Evolutionary conservation across 2,113 vertebrate species (phyloP), one percentile per base, ranked within the genome.

Genomic region (Amphilophus citrinellus): DNA sequence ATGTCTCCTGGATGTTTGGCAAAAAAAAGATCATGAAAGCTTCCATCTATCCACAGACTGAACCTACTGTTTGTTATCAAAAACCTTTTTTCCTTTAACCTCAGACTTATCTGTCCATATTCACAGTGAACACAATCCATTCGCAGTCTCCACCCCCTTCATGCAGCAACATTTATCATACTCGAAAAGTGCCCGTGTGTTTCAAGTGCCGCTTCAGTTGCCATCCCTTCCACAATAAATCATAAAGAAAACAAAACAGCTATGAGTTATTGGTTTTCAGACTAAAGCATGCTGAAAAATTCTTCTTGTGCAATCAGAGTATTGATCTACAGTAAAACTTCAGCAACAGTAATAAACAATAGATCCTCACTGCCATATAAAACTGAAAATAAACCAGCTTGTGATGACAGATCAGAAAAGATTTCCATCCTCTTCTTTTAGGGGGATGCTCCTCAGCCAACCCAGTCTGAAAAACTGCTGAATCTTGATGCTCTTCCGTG

Each of bases 371-470:
- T 22, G 80, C 73, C 80, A 5, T 60, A 61, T 62, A 24, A 60
- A 73, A 60, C 10, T 59, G 27, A 82, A 62, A 17, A 27, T 73
- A 44, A 61, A 57, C 1, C 53, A 77, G 76, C 58, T 61, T 81
- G 71, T 35, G 62, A 61, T 80, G 61, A 87, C 71, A 59, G 24
- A 65, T 66, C 66, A 86, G 68, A 83, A 60, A 58, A 62, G 76
- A 32, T 44, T 63, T 84, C 30, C 47, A 57, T 71, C 6, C 57
- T 20, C 47, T n/a, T 27, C 9, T 5, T 75, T 60, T 75, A n/a
- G 65, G 58, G 56, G 35, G 32, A 0, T 20, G 22, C 60, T 58
- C 65, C 44, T 58, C 83, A 42, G 10, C 18, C 10, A 2, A 13
- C 20, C 53, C 57, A 59, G 20, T 53, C 32, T 71, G 27, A 30